These are phyloP conservation scores for Acromyrmex echinatior DNA, from an alignment of 1,140 invertebrate species.

Conservation along the genomic window DNA sequence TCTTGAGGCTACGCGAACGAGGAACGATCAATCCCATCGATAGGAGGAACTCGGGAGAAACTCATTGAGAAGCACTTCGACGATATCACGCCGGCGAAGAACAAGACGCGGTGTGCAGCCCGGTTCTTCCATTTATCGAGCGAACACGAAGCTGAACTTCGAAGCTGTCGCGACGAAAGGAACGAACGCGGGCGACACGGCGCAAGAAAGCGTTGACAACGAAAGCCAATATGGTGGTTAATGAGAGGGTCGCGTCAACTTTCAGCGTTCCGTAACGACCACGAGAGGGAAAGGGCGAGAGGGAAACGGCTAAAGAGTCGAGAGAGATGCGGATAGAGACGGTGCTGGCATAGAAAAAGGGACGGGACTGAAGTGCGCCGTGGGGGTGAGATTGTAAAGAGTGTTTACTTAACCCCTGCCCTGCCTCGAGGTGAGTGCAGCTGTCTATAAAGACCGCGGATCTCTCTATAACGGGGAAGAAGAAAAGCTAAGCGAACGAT, in stretches of 20 bases:
- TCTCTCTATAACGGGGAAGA: slow-evolving; percentile 12
- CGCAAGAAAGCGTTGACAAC: slow-evolving; percentile 64
- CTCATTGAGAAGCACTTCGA: slow-evolving; percentile 55
- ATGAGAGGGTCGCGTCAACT: slow-evolving; percentile 54
- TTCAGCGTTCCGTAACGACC: slow-evolving; percentile 48
- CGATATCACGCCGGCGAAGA: slow-evolving; percentile 27
- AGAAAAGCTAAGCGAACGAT: slow-evolving; percentile 37
- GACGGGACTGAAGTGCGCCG: slow-evolving; percentile 18
- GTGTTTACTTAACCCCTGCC: slow-evolving; percentile 73
- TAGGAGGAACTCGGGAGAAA: slow-evolving; percentile 41
- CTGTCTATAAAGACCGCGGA: slow-evolving; percentile 69
- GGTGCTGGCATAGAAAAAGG: slow-evolving; percentile 32
- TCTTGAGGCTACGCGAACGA: slow-evolving; percentile 30
- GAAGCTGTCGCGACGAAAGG: slow-evolving; percentile 36
- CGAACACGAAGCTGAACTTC: slow-evolving; percentile 34
- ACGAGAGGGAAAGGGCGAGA: background rate
- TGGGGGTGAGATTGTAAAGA: slow-evolving; percentile 71
- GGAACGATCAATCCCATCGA: slow-evolving; percentile 53
- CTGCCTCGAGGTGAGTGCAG: slow-evolving; percentile 63
- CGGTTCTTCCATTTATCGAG: slow-evolving; percentile 58
- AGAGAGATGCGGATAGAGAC: background rate
- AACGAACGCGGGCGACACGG: slow-evolving; percentile 31
- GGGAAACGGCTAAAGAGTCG: background rate
- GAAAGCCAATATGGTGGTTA: slow-evolving; percentile 65
- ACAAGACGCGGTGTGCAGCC: slow-evolving; percentile 16